Evolutionary conservation across 1,140 invertebrate species (phyloP).

Genomic region (Drosophila pandora): DNA sequence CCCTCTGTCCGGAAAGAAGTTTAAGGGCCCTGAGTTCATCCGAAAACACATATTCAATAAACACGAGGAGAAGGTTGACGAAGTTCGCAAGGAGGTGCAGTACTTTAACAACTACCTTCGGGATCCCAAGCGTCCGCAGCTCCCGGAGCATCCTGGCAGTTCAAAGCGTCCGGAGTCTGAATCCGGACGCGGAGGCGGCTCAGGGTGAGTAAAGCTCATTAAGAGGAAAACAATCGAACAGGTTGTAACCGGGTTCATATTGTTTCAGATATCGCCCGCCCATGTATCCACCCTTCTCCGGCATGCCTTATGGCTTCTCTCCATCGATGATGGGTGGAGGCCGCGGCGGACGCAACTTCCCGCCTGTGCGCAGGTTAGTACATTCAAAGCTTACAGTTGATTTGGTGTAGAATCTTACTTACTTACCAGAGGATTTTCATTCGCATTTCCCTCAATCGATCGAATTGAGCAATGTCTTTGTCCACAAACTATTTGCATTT

Average conservation of each 20-base stretch:
- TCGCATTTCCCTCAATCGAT: constrained; percentile 6
- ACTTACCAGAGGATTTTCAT: constrained; percentile 7
- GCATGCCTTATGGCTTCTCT: constrained; percentile 72
- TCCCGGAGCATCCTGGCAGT: constrained; percentile 92
- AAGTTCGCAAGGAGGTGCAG: constrained; percentile 97
- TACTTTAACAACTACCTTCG: constrained; percentile 99
- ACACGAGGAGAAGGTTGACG: constrained; percentile 97
- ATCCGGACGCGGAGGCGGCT: constrained; percentile 83
- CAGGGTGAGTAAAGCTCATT: constrained; percentile 78
- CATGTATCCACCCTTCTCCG: constrained; percentile 71
- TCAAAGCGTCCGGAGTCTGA: constrained; percentile 84
- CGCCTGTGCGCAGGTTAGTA: constrained; percentile 76
- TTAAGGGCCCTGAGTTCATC: constrained; percentile 99
- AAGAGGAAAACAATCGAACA: background rate
- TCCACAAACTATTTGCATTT: constrained; percentile 7
- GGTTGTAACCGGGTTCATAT: background rate
- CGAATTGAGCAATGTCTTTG: constrained; percentile 2
- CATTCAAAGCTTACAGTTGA: background rate
- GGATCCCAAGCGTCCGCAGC: constrained; percentile 96
- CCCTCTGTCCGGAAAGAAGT: constrained; percentile 99
- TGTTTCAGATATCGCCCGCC: constrained; percentile 59
- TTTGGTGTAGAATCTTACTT: constrained; percentile 8
- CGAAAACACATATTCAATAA: constrained; percentile 99
- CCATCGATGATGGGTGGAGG: constrained; percentile 74
- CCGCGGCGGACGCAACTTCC: constrained; percentile 75